Base-by-base conservation (phyloP, 1,140 invertebrate species). In the Drosophila parabipectinata region DNA sequence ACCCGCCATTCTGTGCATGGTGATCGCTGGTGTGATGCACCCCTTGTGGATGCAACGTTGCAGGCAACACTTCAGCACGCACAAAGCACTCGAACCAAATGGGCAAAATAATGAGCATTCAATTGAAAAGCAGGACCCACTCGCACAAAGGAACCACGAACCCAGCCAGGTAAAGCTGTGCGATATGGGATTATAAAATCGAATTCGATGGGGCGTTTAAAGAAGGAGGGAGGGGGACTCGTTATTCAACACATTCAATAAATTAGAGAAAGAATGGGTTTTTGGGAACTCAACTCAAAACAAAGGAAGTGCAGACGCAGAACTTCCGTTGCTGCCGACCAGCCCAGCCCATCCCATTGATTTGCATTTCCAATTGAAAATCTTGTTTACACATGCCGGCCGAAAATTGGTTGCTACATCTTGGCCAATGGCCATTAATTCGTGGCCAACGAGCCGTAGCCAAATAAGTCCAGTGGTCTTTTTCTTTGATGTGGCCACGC, bases 21-120 rank as follows among this genome's bases (percentile, higher is more conserved):
- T 15, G 41, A 10, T 44, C 41, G 14, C 41, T n/a, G 41, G 41
- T 14, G 5, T 44, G n/a, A 45, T 21, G 56, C 79, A 83, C 74
- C 82, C 81, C 77, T 64, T 79, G 75, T 48, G 56, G 12, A 59
- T 66, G 52, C 66, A 51, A 72, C 51, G 63, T 61, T 63, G 28
- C 51, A 30, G 28, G 32, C 55, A 69, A 76, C 84, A 69, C 82
- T 78, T 60, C 59, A 60, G 64, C 77, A 87, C 77, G 77, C 73
- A 85, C 77, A 61, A 52, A 55, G 45, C 62, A 64, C 63, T 51
- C 54, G 37, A 67, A 14, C 48, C 59, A 66, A 82, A 88, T 77
- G 79, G 79, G 68, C 72, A 90, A 90, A 85, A 76, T 90, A 90
- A 90, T 85, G 85, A 90, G 81, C 85, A 82, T 73, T 77, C 85